Base-by-base conservation (phyloP, 2,888 invertebrate genomes). In the Synergus itoensis region DNA sequence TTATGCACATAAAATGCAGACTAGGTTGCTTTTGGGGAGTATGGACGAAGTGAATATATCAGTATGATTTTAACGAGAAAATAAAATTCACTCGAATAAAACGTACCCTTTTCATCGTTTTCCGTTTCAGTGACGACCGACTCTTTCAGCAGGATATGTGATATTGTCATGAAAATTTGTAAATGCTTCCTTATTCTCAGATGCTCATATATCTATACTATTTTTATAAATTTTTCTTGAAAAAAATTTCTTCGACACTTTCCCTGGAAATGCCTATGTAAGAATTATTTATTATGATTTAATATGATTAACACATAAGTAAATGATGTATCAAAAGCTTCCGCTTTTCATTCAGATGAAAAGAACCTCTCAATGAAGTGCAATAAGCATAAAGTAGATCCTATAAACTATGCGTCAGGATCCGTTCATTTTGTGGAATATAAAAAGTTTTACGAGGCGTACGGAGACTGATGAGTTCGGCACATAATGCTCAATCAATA, bases 401-500 rank as follows among this genome's bases (percentile, higher is more conserved):
- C 28, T 12, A 45, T 9, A 45, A 45, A 69, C 45, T 28, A 53
- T 28, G 21, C 45, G 28, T 48, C 67, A 45, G 21, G 21, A 41
- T 80, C 67, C 76, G 78, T 79, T 85, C 83, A 85, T 85, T 86
- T 81, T 67, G 77, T 65, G 77, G 82, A 85, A 85, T 84, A 87
- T 85, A 85, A 88, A 45, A 88, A 88, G 82, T 87, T 87, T 85
- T 84, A 86, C 84, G 85, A 85, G 83, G 75, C 81, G 80, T 83
- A 65, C 62, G 83, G 75, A 83, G 81, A 84, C 84, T 81, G 86
- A 86, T 84, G 84, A 85, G 83, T 83, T 79, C 81, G 77, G 80
- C 79, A 69, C 78, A 84, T 84, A 86, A 87, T 87, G 84, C 84
- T 88, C 84, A 84, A 87, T 88, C 87, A 85, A 87, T 87, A 84